A percentile compares a stretch with the other conserved stretches of the same genome.
Evolutionary conservation across 2,888 invertebrate species (phyloP).

Genomic region (Thymelicus lineola): DNA sequence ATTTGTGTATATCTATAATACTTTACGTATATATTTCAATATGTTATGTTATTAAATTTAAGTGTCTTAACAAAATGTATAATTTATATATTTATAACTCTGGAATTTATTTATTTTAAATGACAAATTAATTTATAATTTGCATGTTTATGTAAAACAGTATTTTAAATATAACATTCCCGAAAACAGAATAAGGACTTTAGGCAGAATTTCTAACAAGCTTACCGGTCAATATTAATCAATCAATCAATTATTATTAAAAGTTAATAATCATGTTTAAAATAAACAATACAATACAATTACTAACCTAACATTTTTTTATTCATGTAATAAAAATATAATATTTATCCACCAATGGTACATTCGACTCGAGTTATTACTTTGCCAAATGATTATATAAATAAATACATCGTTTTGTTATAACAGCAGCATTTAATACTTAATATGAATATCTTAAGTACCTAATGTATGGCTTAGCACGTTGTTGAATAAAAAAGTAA

Average conservation of each 20-base stretch:
- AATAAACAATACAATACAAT: too few species aligned
- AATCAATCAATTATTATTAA: too few species aligned
- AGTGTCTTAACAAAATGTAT: background rate
- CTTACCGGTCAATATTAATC: too few species aligned
- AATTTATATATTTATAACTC: too few species aligned
- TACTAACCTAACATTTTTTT: too few species aligned
- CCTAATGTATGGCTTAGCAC: background rate
- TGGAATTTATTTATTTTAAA: too few species aligned
- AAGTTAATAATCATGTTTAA: too few species aligned
- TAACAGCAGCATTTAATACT: constrained; percentile 3
- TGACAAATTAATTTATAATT: background rate
- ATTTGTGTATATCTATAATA: too few species aligned
- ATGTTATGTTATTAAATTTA: background rate
- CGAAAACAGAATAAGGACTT: background rate
- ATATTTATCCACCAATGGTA: too few species aligned
- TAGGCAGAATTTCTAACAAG: too few species aligned
- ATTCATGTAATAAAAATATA: too few species aligned
- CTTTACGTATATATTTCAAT: background rate
- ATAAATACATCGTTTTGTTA: background rate
- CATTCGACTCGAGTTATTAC: too few species aligned
- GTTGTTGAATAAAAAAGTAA: background rate
- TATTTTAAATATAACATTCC: constrained; percentile 42
- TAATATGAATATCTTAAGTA: background rate
- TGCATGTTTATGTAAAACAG: constrained; percentile 37
- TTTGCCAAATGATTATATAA: background rate